Conservation (phyloP, 1,140 invertebrate genomes). For the Reticulitermes speratus region DNA sequence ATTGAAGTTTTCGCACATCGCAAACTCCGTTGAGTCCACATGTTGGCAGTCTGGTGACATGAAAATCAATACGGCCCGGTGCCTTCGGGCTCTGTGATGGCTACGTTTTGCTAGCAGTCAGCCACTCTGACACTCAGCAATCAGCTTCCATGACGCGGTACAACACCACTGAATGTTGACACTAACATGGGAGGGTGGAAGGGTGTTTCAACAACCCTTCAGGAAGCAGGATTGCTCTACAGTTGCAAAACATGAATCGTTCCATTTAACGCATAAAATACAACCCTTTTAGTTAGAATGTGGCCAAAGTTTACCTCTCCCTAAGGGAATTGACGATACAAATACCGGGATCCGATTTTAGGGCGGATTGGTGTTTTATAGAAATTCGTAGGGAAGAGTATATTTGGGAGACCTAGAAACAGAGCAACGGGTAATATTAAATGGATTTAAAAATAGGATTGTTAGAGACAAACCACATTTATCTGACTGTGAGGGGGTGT, state of each 20-base stretch:
- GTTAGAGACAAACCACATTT: too few relatives aligned
- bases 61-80: conserved; percentile 10
- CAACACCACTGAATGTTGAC: conserved; percentile 1
- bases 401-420: too few relatives aligned
- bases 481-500: too few relatives aligned
- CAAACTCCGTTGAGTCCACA: background rate
- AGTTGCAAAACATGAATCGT: background rate
- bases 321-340: too few relatives aligned
- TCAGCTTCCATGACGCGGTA: background rate
- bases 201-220: background rate
- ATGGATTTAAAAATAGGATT: too few relatives aligned
- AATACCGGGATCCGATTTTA: too few relatives aligned
- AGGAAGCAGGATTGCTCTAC: background rate
- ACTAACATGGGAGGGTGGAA: background rate
- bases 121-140: background rate
- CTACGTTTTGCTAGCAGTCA: conserved; percentile 9
- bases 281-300: background rate
- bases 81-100: background rate
- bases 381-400: too few relatives aligned
- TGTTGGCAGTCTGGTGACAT: background rate
- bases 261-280: background rate
- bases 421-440: too few relatives aligned
- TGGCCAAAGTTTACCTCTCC: too few relatives aligned
- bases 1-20: background rate
- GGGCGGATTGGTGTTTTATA: too few relatives aligned